phyloP scores from a whole-genome alignment of 2,113 vertebrate genomes.

The Myanophis thanlyinensis region DNA sequence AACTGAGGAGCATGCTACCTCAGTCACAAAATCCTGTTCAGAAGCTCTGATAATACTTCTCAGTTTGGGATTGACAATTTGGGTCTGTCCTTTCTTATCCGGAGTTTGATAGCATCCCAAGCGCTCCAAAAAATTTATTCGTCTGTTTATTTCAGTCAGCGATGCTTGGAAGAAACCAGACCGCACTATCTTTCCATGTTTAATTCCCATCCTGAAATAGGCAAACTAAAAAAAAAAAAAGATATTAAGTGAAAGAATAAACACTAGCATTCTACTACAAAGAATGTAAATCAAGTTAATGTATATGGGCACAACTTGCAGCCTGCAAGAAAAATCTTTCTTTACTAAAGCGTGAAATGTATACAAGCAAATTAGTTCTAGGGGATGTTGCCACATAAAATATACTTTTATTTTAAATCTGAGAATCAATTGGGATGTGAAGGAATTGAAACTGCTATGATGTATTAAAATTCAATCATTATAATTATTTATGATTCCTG shows the following conservation, averaged over 20 bases:
- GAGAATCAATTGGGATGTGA: background rate
- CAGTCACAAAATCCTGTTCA: constrained; percentile 73
- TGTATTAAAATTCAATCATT: background rate
- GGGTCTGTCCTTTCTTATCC: constrained; percentile 84
- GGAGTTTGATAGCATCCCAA: constrained; percentile 88
- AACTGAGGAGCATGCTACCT: constrained; percentile 69
- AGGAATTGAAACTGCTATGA: background rate
- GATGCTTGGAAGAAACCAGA: constrained; percentile 72
- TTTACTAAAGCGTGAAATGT: background rate
- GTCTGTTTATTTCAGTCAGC: constrained; percentile 76
- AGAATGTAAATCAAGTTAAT: background rate
- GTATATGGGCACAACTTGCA: background rate
- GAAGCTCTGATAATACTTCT: constrained; percentile 72
- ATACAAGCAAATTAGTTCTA: background rate
- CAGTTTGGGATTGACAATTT: constrained; percentile 79
- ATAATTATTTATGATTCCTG: background rate
- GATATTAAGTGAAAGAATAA: background rate
- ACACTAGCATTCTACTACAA: background rate
- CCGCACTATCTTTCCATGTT: constrained; percentile 80
- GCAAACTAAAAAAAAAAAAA: constrained; percentile 77
- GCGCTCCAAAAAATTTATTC: constrained; percentile 88
- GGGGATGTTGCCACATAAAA: background rate
- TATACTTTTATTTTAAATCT: background rate
- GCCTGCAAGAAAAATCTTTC: background rate
- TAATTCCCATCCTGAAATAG: constrained; percentile 92